Base-by-base conservation (phyloP, 2,797 vertebrate genomes). In the Centroberyx gerrardi region DNA sequence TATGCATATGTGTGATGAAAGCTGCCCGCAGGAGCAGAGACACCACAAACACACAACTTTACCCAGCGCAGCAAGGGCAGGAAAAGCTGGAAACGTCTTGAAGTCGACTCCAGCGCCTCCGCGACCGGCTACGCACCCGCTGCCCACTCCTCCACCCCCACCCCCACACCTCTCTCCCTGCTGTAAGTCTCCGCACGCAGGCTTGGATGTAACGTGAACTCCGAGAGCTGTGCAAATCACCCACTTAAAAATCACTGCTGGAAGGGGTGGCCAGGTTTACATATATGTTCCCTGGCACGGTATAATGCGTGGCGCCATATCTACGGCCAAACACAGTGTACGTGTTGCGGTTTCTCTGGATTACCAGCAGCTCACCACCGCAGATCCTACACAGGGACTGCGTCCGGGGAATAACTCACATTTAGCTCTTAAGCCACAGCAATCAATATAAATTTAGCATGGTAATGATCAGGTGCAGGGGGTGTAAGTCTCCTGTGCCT, bases 381-480 rank as follows among this genome's bases (percentile, higher is more conserved):
- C 75, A 68, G 79, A 92, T 85, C 72, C 68, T 83, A 88, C 81
- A 87, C 83, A 62, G 59, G 53, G 58, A 17, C 59, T 5, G 60
- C 31, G 67, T 82, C 80, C n/a, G 58, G 94, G 94, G 94, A 95
- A 91, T 90, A 86, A 81, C 91, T 93, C 80, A 74, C 77, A 84
- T 93, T 93, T 92, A 94, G 92, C 92, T 92, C 91, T 90, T 94
- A 93, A 94, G 90, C 91, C 91, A 76, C 78, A 88, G 86, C 93
- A 92, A 95, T 96, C 95, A 93, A 95, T 95, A 95, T 88, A 93
- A 95, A 95, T 95, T 93, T 94, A 94, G 88, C 92, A 93, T 94
- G 91, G 88, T 92, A 94, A 95, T 94, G 92, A 95, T 94, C 91
- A 91, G 87, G 88, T 91, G 88, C 88, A 89, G 78, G 74, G 88